Percentiles rank a stretch among this genome's conserved stretches.
phyloP scores from a whole-genome alignment of 2,888 invertebrate genomes.

The Leucophora obtusa region DNA sequence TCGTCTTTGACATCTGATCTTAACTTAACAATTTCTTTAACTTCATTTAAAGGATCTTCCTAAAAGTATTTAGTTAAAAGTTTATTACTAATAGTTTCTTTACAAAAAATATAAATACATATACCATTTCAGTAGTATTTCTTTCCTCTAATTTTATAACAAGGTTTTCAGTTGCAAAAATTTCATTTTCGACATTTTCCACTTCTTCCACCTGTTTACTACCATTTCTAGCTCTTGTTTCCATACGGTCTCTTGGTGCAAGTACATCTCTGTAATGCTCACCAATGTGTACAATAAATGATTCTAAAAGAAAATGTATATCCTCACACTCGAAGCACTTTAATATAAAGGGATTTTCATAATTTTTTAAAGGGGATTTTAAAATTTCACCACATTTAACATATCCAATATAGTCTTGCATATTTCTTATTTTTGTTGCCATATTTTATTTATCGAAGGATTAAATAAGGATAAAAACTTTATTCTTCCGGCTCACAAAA shows the following conservation, averaged over 20 bases:
- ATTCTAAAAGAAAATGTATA: constrained; percentile 40
- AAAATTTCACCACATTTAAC: constrained; percentile 58
- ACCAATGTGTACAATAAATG: constrained; percentile 35
- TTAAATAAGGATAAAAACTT: not conserved
- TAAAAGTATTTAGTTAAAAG: not conserved
- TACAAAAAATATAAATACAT: not conserved
- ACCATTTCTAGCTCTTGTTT: constrained; percentile 12
- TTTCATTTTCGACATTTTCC: constrained; percentile 45
- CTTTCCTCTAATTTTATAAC: constrained; percentile 41
- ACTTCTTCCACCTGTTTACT: constrained; percentile 28
- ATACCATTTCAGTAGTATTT: not conserved
- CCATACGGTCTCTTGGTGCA: not conserved
- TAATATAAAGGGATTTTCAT: constrained; percentile 35
- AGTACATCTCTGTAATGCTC: constrained; percentile 45
- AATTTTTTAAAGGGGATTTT: constrained; percentile 33
- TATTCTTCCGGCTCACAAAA: not conserved
- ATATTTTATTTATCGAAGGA: constrained; percentile 14
- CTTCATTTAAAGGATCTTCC: constrained; percentile 47
- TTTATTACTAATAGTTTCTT: not conserved
- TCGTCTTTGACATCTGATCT: constrained; percentile 14
- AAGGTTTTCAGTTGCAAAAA: constrained; percentile 30
- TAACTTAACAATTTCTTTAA: constrained; percentile 28
- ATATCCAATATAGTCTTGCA: constrained; percentile 39
- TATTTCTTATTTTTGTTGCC: constrained; percentile 9
- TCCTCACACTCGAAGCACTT: constrained; percentile 55